A percentile compares a stretch with the other conserved stretches of the same genome.
phyloP scores from a whole-genome alignment of 2,797 vertebrate genomes.

The Prionace glauca region DNA sequence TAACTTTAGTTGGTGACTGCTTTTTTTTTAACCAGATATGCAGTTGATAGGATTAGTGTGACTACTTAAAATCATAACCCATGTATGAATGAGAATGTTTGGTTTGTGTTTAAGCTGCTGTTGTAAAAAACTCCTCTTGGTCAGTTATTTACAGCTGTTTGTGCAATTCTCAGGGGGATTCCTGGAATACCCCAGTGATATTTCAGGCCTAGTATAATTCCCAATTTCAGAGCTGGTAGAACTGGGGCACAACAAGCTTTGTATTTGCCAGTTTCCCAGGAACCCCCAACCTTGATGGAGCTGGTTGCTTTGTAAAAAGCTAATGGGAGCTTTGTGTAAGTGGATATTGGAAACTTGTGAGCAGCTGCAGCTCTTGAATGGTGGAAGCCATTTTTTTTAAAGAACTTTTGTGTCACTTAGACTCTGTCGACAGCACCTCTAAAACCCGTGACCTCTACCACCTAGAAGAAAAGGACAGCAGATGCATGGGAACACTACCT shows the following conservation, averaged over 20 bases:
- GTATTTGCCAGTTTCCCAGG: not conserved
- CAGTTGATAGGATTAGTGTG: not conserved
- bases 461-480: no score
- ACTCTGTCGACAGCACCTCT: no score
- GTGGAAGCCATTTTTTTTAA: not conserved
- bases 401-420: not conserved
- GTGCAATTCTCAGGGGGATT: not conserved
- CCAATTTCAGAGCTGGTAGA: not conserved
- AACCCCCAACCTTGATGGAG: not conserved
- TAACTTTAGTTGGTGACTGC: not conserved
- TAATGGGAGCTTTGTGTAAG: not conserved
- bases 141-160: no score
- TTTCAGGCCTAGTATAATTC: not conserved
- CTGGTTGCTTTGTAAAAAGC: not conserved
- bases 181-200: not conserved
- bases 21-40: not conserved
- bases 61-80: not conserved
- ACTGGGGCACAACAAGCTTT: not conserved
- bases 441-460: no score
- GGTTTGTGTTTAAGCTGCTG: conserved; percentile 1
- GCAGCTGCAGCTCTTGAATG: not conserved
- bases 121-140: not conserved
- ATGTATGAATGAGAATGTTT: not conserved
- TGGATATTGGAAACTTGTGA: not conserved
- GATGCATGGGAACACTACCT: no score